Conservation (phyloP, 2,797 vertebrate genomes). For the Chrosomus eos region DNA sequence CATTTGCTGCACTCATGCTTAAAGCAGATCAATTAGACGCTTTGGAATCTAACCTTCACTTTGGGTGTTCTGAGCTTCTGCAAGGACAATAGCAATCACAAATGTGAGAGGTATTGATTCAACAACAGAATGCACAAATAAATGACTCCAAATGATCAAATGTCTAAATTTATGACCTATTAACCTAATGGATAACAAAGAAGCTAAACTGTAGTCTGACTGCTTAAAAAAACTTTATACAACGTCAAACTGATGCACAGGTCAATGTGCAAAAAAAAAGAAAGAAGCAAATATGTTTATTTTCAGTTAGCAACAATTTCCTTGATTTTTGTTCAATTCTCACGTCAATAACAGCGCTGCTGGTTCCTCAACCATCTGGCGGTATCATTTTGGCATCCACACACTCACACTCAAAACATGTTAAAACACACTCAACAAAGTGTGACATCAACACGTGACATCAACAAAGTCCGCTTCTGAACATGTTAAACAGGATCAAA, state of each 20-base stretch:
- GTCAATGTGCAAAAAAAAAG: constrained; percentile 1
- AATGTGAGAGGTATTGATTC: neutral
- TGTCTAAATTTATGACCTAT: neutral
- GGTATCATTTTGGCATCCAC: constrained; percentile 20
- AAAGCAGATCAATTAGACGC: neutral
- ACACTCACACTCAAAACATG: no score
- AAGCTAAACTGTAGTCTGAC: neutral
- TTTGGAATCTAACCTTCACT: neutral
- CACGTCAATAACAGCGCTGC: neutral
- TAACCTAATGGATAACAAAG: neutral
- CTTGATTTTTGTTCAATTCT: constrained; percentile 15
- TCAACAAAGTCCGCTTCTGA: constrained; percentile 18
- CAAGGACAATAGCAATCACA: neutral
- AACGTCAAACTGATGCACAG: neutral
- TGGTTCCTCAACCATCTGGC: constrained; percentile 22
- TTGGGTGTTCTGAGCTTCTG: neutral
- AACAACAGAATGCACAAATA: neutral
- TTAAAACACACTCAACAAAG: no score
- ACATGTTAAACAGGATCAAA: constrained; percentile 8
- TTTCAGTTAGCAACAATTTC: neutral
- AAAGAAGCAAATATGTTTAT: neutral
- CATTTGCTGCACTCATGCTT: neutral
- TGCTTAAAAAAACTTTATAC: no score
- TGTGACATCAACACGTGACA: no score
- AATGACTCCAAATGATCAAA: neutral